Evolutionary conservation across 2,113 vertebrate genomes (phyloP), one percentile per base, ranked within the genome.

Genomic region (Myrmophylax atrothorax): DNA sequence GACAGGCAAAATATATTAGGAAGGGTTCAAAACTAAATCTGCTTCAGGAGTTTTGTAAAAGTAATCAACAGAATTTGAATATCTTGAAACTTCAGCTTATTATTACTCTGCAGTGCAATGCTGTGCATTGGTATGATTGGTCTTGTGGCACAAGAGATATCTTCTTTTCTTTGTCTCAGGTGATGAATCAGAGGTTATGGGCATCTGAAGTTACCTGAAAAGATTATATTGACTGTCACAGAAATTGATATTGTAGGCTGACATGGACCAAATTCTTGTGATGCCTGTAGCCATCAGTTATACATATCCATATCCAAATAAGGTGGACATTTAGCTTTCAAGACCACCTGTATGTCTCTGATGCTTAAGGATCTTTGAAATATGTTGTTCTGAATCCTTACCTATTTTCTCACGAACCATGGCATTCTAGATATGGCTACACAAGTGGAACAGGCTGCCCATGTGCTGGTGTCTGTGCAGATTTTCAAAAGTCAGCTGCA

Each of bases 1-100:
- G 89, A 78, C 94, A 81, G 50, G 46, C 84, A 80, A 72, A 64
- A 90, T 87, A 75, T 87, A 92, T 84, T 68, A 63, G 33, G 40
- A 88, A 78, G 25, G 37, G 20, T 66, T 78, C 53, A 76, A 82
- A 95, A 87, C 70, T 66, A 92, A 91, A 85, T 72, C 31, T 87
- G 68, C 89, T 94, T 78, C 28, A 67, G 84, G 77, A 89, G 44
- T 89, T 95, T 76, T 89, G 62, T 73, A 69, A 56, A 42, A 59
- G 37, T 74, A 90, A 77, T 26, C 31, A 50, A 63, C 42, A 59
- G 46, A n/a, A 37, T 77, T 42, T 40, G 42, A 73, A 80, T 33
- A 56, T 28, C 18, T 72, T 76, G 44, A n/a, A 89, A 59, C 22
- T 68, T 78, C 33, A 46, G 17, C 24, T 68, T 37, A 9, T 24